A percentile compares a stretch with the other conserved stretches of the same genome.
Conservation (phyloP, 2,113 vertebrate genomes). For the Helogale parvula region DNA sequence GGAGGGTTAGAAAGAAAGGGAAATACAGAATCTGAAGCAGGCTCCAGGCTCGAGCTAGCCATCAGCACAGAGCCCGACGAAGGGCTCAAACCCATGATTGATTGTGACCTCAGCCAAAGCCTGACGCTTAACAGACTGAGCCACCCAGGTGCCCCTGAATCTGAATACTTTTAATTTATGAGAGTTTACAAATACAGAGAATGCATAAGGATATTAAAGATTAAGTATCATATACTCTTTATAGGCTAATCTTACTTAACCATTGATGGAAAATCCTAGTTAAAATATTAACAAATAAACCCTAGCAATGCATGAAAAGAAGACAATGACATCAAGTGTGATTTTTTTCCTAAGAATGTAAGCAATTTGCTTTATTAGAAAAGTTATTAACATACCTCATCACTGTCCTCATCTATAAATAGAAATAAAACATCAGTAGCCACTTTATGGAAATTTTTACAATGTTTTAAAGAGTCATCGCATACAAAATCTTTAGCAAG, state of each 20-base stretch:
- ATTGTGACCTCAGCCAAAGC: too few species aligned
- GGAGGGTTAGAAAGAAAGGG: too few species aligned
- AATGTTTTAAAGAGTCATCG: background rate
- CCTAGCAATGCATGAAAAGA: background rate
- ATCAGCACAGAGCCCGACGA: too few species aligned
- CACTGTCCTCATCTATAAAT: background rate
- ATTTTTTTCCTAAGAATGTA: background rate
- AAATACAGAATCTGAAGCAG: too few species aligned
- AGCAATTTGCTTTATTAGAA: background rate
- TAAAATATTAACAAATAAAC: conserved; percentile 19
- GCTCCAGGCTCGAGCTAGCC: too few species aligned
- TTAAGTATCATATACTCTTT: background rate
- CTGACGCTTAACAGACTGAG: too few species aligned
- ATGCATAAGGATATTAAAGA: background rate
- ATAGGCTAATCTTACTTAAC: background rate
- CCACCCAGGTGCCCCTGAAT: background rate
- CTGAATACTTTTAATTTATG: background rate
- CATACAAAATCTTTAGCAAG: background rate
- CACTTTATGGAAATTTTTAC: background rate
- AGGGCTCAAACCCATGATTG: too few species aligned
- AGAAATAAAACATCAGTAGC: background rate
- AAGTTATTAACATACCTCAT: background rate
- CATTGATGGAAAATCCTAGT: background rate
- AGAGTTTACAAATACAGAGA: background rate
- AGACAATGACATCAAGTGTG: background rate